Conservation (phyloP, 2,888 invertebrate species). For the Drosophila anomelani region DNA sequence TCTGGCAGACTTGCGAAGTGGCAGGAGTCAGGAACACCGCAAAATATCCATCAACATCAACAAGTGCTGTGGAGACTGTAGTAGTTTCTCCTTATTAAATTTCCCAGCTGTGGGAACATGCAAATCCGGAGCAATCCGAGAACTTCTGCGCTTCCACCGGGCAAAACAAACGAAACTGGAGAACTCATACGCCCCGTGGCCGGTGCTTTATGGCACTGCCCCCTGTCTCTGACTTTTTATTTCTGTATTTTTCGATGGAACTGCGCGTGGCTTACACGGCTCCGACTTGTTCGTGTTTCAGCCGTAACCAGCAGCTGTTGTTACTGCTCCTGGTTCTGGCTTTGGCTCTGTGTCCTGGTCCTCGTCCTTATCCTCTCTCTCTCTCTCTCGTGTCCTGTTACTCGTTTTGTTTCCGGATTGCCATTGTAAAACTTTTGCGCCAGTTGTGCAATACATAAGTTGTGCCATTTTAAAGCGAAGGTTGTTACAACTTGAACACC, state of each 20-base stretch:
- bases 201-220: constrained; percentile 21
- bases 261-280: constrained; percentile 40
- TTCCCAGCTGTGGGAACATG: constrained; percentile 49
- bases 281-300: constrained; percentile 41
- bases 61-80: constrained; percentile 46
- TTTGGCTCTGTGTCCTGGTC: constrained; percentile 4
- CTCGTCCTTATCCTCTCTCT: not conserved
- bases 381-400: not conserved
- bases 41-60: constrained; percentile 65
- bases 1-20: not conserved
- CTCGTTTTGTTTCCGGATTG: constrained; percentile 47
- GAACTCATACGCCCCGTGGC: constrained; percentile 44
- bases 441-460: constrained; percentile 51
- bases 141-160: constrained; percentile 7
- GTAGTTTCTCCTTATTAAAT: constrained; percentile 66
- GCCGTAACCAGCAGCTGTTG: constrained; percentile 48
- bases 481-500: constrained; percentile 37
- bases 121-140: constrained; percentile 11
- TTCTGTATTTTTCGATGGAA: constrained; percentile 1
- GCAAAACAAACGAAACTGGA: constrained; percentile 26
- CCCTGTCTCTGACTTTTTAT: constrained; percentile 6
- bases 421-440: constrained; percentile 65
- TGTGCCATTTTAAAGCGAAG: constrained; percentile 37
- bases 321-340: constrained; percentile 3
- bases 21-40: constrained; percentile 30